Evolutionary conservation across 2,113 vertebrate species (phyloP).

Genomic region (Pyrgilauda ruficollis): DNA sequence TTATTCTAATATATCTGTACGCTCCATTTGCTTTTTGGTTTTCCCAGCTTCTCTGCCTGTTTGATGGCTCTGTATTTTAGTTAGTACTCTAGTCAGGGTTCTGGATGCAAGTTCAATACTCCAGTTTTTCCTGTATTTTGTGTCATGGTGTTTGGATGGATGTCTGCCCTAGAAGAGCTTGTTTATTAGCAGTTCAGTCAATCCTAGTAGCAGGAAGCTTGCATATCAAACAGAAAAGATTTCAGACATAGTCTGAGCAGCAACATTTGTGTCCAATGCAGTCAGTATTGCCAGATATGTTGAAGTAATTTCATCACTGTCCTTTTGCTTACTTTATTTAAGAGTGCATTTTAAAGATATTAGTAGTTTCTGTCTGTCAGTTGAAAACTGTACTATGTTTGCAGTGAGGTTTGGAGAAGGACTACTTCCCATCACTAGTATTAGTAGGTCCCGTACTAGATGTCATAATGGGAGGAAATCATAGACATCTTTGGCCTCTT

Average conservation of each 20-base stretch:
- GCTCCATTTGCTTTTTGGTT: not conserved
- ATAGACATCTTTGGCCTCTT: not conserved
- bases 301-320: not conserved
- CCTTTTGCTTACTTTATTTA: not conserved
- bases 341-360: not conserved
- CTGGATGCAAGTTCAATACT: not conserved
- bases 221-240: conserved; percentile 18
- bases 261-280: not conserved
- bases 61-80: not conserved
- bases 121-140: not conserved
- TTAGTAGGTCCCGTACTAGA: not conserved
- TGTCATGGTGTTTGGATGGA: not conserved
- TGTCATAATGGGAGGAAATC: not conserved
- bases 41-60: not conserved
- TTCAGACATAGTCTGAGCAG: not conserved
- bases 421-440: not conserved
- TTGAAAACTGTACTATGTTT: not conserved
- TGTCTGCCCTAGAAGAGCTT: not conserved
- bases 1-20: not conserved
- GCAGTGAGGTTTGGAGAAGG: not conserved
- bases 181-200: not conserved
- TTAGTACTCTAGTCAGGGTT: not conserved
- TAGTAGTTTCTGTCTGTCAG: not conserved
- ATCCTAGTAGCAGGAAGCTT: not conserved
- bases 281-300: not conserved